Percentiles rank a stretch among this genome's conserved stretches.
Conservation (phyloP, 2,797 vertebrate species). For the Acrossocheilus wenchowensis region DNA sequence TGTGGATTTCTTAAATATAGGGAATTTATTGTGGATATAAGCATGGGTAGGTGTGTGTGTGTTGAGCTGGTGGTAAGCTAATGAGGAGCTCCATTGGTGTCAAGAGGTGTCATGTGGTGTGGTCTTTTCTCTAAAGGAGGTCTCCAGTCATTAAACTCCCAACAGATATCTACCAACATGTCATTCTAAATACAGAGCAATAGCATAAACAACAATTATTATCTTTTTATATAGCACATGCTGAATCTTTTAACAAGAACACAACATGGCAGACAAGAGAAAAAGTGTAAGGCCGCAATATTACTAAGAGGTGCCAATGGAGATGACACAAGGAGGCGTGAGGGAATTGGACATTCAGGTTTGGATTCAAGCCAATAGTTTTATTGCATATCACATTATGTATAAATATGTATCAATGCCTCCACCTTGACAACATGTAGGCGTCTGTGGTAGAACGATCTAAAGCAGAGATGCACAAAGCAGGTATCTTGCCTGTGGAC, state of each 20-base stretch:
- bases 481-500: neutral
- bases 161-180: conserved; percentile 32
- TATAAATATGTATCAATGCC: neutral
- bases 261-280: neutral
- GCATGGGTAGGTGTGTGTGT: neutral
- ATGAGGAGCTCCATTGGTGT: conserved; percentile 49
- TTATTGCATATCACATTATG: neutral
- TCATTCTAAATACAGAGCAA: conserved; percentile 25
- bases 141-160: conserved; percentile 51
- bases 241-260: neutral
- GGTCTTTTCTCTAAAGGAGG: conserved; percentile 35
- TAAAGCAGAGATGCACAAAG: neutral
- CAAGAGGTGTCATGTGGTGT: conserved; percentile 29
- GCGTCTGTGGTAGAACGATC: neutral
- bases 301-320: neutral
- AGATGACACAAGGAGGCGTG: neutral
- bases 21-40: neutral
- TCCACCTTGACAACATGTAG: conserved; percentile 5
- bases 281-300: neutral
- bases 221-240: neutral
- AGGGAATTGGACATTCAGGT: neutral
- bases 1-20: neutral
- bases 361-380: neutral
- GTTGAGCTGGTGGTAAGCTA: conserved; percentile 38
- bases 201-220: conserved; percentile 1